A percentile compares a stretch with the other conserved stretches of the same genome.
phyloP scores from a whole-genome alignment of 2,113 vertebrate genomes.

The Electrona antarctica region DNA sequence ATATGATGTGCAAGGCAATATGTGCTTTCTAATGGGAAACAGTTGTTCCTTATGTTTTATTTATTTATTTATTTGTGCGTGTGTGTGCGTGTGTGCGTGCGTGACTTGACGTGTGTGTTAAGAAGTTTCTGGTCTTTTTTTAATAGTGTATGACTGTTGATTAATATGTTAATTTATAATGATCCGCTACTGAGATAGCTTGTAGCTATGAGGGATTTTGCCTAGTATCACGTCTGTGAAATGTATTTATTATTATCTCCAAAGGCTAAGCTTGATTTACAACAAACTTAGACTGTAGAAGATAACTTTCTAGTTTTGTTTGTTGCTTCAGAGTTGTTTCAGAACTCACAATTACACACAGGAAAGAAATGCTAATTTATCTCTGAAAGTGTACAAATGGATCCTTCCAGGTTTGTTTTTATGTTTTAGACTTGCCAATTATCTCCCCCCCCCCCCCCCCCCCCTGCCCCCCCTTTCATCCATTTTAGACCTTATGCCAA shows the following conservation, averaged over 20 bases:
- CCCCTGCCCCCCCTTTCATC: too few species aligned
- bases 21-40: background rate
- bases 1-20: background rate
- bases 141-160: slow-evolving; percentile 10
- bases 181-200: slow-evolving; percentile 26
- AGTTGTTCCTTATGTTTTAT: slow-evolving; percentile 12
- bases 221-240: slow-evolving; percentile 37
- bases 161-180: slow-evolving; percentile 20
- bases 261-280: background rate
- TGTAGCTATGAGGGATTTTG: slow-evolving; percentile 24
- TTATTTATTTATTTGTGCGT: slow-evolving; percentile 9
- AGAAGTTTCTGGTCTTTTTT: too few species aligned
- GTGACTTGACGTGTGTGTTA: background rate
- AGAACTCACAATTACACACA: too few species aligned
- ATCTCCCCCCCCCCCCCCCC: too few species aligned
- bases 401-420: too few species aligned
- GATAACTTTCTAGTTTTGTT: slow-evolving; percentile 40
- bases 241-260: slow-evolving; percentile 16
- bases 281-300: slow-evolving; percentile 1
- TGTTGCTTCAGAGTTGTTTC: background rate
- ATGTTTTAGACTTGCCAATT: too few species aligned
- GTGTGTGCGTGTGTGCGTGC: background rate
- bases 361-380: background rate
- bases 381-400: too few species aligned
- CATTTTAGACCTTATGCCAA: too few species aligned